Evolutionary conservation across 2,888 invertebrate species (phyloP).

Genomic region (Leucoma salicis): DNA sequence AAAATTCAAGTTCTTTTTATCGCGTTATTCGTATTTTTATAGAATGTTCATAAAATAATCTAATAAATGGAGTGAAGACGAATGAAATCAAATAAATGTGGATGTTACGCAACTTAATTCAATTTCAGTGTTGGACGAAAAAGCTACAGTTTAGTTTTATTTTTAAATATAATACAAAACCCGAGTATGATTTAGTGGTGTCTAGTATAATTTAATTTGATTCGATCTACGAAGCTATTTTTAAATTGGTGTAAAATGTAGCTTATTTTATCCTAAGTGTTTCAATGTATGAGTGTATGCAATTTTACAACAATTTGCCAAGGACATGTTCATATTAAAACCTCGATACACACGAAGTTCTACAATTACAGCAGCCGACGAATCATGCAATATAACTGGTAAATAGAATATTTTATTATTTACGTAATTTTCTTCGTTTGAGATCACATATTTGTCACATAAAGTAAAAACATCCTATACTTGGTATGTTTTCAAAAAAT

Average conservation of each 20-base stretch:
- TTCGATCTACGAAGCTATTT: slow-evolving; percentile 33
- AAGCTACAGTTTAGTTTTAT: slow-evolving; percentile 13
- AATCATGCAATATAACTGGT: slow-evolving; percentile 71
- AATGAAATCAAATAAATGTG: not conserved
- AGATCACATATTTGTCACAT: no score
- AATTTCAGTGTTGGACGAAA: not conserved
- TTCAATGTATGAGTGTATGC: slow-evolving; percentile 61
- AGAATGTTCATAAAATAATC: not conserved
- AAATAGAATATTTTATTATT: slow-evolving; percentile 38
- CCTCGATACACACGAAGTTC: slow-evolving; percentile 66
- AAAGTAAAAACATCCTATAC: no score
- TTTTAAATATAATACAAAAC: slow-evolving; percentile 17
- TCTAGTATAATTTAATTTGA: slow-evolving; percentile 22
- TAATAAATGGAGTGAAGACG: not conserved
- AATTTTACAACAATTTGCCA: slow-evolving; percentile 62
- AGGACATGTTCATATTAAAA: slow-evolving; percentile 80
- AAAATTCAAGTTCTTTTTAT: slow-evolving; percentile 28
- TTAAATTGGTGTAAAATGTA: slow-evolving; percentile 45
- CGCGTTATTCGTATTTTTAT: not conserved
- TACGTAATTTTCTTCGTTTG: not conserved
- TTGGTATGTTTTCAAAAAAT: no score
- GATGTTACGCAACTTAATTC: not conserved
- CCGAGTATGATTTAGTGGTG: slow-evolving; percentile 21
- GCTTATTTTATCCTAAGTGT: slow-evolving; percentile 34
- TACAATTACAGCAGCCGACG: slow-evolving; percentile 64